Evolutionary conservation across 2,113 vertebrate genomes (phyloP).

Genomic region (Hystrix cristata): DNA sequence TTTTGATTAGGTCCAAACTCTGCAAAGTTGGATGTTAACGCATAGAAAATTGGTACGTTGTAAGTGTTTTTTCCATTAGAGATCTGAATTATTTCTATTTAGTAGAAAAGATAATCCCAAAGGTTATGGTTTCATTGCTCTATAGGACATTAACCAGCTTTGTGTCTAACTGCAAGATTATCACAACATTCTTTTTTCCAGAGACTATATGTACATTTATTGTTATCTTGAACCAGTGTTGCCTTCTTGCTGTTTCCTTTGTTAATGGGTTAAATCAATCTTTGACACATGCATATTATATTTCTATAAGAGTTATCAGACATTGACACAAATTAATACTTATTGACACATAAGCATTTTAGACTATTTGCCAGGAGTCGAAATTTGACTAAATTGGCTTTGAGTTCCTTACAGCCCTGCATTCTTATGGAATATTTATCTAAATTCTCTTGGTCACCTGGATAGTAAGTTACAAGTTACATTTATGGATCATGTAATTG

Average conservation of each 20-base stretch:
- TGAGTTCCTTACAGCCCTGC: background rate
- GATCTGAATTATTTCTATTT: background rate
- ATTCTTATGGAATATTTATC: background rate
- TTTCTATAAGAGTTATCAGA: background rate
- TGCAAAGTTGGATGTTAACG: slow-evolving; percentile 2
- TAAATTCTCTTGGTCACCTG: background rate
- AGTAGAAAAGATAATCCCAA: background rate
- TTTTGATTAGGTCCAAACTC: background rate
- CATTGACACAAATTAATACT: background rate
- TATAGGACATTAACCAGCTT: background rate
- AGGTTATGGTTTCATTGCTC: background rate
- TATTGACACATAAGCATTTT: background rate
- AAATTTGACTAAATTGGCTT: background rate
- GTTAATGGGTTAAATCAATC: background rate
- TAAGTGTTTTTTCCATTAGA: background rate
- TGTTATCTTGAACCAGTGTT: background rate
- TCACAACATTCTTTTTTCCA: background rate
- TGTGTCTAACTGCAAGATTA: background rate
- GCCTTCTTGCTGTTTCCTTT: background rate
- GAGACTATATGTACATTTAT: background rate
- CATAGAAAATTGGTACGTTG: background rate
- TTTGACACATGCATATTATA: background rate
- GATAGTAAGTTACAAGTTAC: background rate
- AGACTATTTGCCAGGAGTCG: background rate
- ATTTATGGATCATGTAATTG: background rate